These are phyloP conservation scores for Alviniconcha strummeri DNA, from an alignment of 2,888 invertebrate species.

Conservation along the genomic window DNA sequence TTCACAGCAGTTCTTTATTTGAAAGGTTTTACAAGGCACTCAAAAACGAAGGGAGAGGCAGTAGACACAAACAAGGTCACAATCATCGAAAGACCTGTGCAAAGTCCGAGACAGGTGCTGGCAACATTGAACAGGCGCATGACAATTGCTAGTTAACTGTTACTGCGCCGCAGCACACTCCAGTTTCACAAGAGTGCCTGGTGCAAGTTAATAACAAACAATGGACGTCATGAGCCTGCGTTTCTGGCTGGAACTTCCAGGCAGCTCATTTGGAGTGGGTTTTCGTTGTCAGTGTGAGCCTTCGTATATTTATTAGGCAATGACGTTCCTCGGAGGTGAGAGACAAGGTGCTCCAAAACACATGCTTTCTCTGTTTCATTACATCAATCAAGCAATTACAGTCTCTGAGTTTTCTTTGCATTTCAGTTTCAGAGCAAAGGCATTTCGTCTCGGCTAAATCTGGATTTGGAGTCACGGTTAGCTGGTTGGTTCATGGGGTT, in stretches of 20 bases:
- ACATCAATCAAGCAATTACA: background rate
- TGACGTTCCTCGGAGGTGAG: background rate
- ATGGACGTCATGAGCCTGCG: background rate
- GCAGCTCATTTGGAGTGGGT: background rate
- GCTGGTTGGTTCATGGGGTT: too few relatives aligned
- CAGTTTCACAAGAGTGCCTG: too few relatives aligned
- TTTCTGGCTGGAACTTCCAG: background rate
- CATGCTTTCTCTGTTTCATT: background rate
- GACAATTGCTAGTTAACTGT: too few relatives aligned
- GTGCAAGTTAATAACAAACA: too few relatives aligned
- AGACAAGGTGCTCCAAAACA: conserved; percentile 8
- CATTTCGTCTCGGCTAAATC: background rate
- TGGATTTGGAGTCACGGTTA: too few relatives aligned
- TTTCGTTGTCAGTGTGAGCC: background rate
- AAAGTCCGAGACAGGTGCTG: conserved; percentile 9
- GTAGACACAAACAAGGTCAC: conserved; percentile 23
- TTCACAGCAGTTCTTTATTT: conserved; percentile 19
- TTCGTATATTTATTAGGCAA: too few relatives aligned
- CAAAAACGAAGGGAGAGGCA: conserved; percentile 14
- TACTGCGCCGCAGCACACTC: too few relatives aligned
- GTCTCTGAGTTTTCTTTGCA: background rate
- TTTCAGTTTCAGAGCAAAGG: conserved; percentile 11
- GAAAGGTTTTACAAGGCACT: conserved; percentile 22
- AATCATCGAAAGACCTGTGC: conserved; percentile 16
- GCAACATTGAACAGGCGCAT: too few relatives aligned